Evolutionary conservation across 2,888 invertebrate species (phyloP), one percentile per base, ranked within the genome.

Genomic region (Agapetus fuscipes): DNA sequence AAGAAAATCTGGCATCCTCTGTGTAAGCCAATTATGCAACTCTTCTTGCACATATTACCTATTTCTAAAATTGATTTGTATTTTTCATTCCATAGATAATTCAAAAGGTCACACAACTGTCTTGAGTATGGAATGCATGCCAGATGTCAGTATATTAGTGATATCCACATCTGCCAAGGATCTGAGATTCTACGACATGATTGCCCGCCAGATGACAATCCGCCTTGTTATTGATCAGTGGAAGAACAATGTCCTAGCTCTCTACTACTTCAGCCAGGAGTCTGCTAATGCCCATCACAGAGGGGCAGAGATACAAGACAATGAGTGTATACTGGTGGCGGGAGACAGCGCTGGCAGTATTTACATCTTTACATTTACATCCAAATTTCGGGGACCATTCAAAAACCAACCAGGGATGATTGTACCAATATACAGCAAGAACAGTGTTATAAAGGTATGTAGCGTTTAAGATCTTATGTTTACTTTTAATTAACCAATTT

Each of bases 181-280:
- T 55, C 61, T 89, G 30, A 73, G 82, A 48, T 85, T 89, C 60
- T 89, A 88, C 55, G 87, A 88, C 56, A 78, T 79, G 30, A 77
- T 78, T 13, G 83, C 80, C 4, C 75, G 75, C 41, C 82, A 80
- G 38, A 86, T 86, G 57, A 76, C 78, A 27, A 63, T 84, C 29
- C 71, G 83, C 50, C 71, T 84, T 38, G 68, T 80, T 48, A 77
- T 89, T 46, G 73, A 76, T 1, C 80, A 79, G 42, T 69, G 83
- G 57, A 74, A 78, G 31, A 64, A 71, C 48, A 76, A 66, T 66
- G 66, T 69, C 47, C 63, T 65, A 52, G 59, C 66, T 15, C 63
- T 69, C 66, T 50, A 71, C 56, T 83, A 82, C 58, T 71, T 74
- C 53, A 80, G 80, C 55, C 60, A 67, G 49, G 55, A 62, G 49